phyloP scores from a whole-genome alignment of 2,888 invertebrate genomes.

The Abrostola tripartita region DNA sequence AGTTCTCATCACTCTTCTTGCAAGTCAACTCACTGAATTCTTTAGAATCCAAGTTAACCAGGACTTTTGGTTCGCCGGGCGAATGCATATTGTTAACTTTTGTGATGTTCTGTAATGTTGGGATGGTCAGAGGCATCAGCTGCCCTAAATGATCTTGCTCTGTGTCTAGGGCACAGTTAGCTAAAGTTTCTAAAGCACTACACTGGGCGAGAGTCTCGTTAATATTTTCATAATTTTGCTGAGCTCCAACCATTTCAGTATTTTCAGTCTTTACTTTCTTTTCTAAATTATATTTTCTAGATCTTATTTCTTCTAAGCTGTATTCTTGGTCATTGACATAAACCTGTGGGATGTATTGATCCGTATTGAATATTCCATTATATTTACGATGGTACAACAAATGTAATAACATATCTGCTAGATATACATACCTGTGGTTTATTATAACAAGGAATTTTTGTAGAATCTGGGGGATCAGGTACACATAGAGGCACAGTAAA shows the following conservation, averaged over 20 bases:
- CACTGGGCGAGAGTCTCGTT: conserved; percentile 83
- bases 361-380: background rate
- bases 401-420: background rate
- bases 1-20: conserved; percentile 75
- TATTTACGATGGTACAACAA: background rate
- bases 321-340: conserved; percentile 90
- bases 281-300: conserved; percentile 86
- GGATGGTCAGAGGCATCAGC: conserved; percentile 82
- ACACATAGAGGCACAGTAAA: conserved; percentile 88
- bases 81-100: conserved; percentile 85
- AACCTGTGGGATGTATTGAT: conserved; percentile 65
- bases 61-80: conserved; percentile 83
- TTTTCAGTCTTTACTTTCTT: conserved; percentile 72
- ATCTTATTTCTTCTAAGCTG: conserved; percentile 93
- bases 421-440: conserved; percentile 87
- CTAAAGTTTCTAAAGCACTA: conserved; percentile 84
- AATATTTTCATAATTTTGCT: conserved; percentile 73
- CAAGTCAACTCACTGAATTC: conserved; percentile 80
- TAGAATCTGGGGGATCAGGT: conserved; percentile 90
- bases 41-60: conserved; percentile 84
- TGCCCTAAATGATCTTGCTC: conserved; percentile 84
- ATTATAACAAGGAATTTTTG: conserved; percentile 90
- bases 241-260: conserved; percentile 64
- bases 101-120: conserved; percentile 82
- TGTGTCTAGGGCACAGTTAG: conserved; percentile 83